A percentile compares a stretch with the other conserved stretches of the same genome.
These are phyloP conservation scores for Drosophila neotestacea DNA, from an alignment of 2,888 invertebrate species.

Conservation along the genomic window DNA sequence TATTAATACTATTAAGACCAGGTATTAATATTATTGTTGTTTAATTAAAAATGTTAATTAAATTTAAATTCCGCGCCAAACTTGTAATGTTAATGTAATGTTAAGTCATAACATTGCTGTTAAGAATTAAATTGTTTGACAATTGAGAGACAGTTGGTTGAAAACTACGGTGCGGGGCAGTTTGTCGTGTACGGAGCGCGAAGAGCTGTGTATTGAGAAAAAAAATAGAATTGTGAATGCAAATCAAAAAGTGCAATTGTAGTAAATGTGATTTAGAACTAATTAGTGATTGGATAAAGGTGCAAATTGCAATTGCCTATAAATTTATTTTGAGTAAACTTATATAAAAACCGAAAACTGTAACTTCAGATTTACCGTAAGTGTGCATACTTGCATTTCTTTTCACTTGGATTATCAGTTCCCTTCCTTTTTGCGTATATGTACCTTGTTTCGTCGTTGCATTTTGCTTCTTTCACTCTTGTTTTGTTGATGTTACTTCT, in stretches of 20 bases:
- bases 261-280: conserved; percentile 13
- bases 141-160: conserved; percentile 25
- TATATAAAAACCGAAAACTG: conserved; percentile 62
- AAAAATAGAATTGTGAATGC: conserved; percentile 27
- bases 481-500: conserved; percentile 41
- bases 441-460: conserved; percentile 40
- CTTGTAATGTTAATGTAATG: neutral
- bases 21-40: no score
- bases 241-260: conserved; percentile 21
- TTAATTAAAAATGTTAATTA: no score
- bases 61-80: no score
- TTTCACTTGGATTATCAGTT: conserved; percentile 57
- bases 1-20: no score
- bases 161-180: conserved; percentile 18
- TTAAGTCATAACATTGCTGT: neutral
- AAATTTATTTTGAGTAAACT: conserved; percentile 22
- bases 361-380: conserved; percentile 69
- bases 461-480: conserved; percentile 46
- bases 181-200: conserved; percentile 32
- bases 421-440: conserved; percentile 27
- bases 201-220: conserved; percentile 16
- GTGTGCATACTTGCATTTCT: conserved; percentile 50
- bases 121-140: neutral
- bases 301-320: neutral
- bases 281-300: neutral